phyloP scores from a whole-genome alignment of 2,888 invertebrate genomes.

The Erebia ligea region DNA sequence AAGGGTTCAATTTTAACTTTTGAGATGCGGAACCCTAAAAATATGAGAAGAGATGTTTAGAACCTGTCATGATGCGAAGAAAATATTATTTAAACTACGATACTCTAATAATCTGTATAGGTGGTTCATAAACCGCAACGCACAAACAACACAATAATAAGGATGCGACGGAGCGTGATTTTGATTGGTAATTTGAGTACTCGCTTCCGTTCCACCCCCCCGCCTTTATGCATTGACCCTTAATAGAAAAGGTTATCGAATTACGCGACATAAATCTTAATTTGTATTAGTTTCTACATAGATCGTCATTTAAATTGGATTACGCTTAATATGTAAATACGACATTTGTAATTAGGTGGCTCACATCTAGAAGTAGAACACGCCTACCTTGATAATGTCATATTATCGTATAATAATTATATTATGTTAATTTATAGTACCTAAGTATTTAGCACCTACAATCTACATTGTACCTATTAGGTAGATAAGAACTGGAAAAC shows the following conservation, averaged over 20 bases:
- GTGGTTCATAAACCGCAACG: too few relatives aligned
- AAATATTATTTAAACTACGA: too few relatives aligned
- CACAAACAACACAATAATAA: too few relatives aligned
- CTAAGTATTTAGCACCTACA: background rate
- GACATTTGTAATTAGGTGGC: constrained; percentile 31
- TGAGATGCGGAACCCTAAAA: too few relatives aligned
- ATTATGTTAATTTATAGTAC: constrained; percentile 3
- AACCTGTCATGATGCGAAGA: too few relatives aligned
- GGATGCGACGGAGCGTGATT: background rate
- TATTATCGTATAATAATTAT: constrained; percentile 24
- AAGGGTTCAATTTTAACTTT: too few relatives aligned
- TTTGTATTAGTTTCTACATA: constrained; percentile 5
- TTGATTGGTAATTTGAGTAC: too few relatives aligned
- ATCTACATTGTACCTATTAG: background rate
- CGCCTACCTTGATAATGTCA: constrained; percentile 33
- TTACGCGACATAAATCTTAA: background rate
- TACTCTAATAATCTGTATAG: too few relatives aligned
- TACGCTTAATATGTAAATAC: constrained; percentile 34
- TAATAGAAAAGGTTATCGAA: background rate
- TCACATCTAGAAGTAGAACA: constrained; percentile 32
- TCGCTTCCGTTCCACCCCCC: too few relatives aligned
- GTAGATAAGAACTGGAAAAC: background rate
- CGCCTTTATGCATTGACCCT: too few relatives aligned
- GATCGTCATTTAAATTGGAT: constrained; percentile 31
- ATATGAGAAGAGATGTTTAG: too few relatives aligned